Evolutionary conservation across 2,797 vertebrate species (phyloP).

Genomic region (Typhlichthys eigenmanni): DNA sequence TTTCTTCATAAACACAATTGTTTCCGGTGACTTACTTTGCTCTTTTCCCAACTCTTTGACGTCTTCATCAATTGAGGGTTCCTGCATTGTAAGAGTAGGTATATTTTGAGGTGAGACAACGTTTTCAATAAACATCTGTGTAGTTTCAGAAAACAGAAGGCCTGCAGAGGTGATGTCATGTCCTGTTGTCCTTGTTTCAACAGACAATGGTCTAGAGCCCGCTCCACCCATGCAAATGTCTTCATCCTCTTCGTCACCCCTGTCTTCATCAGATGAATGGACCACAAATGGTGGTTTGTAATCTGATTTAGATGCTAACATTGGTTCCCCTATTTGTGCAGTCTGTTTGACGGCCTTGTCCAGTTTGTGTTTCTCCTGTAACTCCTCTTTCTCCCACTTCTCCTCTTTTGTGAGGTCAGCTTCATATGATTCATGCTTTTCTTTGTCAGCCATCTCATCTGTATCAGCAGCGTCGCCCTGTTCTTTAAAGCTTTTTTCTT

Average conservation of each 20-base stretch:
- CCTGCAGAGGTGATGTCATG: constrained; percentile 45
- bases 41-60: constrained; percentile 52
- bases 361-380: constrained; percentile 66
- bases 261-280: constrained; percentile 78
- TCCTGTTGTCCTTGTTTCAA: constrained; percentile 66
- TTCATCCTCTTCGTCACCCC: constrained; percentile 77
- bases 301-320: constrained; percentile 38
- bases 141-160: constrained; percentile 18
- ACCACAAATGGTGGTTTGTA: constrained; percentile 63
- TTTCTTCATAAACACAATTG: constrained; percentile 39
- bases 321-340: constrained; percentile 30
- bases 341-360: constrained; percentile 55
- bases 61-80: constrained; percentile 64
- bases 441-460: constrained; percentile 41
- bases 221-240: constrained; percentile 77
- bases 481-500: constrained; percentile 23
- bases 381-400: constrained; percentile 71
- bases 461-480: constrained; percentile 25
- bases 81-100: constrained; percentile 68
- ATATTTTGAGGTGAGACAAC: constrained; percentile 47
- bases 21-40: constrained; percentile 36
- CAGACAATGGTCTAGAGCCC: constrained; percentile 68
- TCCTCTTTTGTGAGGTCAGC: constrained; percentile 59
- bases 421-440: constrained; percentile 45
- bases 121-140: constrained; percentile 39